Conservation (phyloP, 1,140 invertebrate genomes). For the Drosophila rufa region DNA sequence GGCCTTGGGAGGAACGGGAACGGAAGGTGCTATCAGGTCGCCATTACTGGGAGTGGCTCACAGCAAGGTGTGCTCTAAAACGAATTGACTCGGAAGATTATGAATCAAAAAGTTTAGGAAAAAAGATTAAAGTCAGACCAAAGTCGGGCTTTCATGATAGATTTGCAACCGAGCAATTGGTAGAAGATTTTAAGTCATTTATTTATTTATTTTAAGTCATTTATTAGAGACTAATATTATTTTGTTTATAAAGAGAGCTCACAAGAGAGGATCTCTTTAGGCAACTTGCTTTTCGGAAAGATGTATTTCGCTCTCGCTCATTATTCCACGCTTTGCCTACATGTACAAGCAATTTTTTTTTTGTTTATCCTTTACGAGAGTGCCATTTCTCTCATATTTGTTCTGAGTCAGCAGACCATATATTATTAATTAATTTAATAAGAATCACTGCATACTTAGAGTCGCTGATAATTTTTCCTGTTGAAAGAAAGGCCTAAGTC, state of each 20-base stretch:
- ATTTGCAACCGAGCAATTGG: background rate
- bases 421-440: background rate
- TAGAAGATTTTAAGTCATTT: background rate
- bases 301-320: too few relatives aligned
- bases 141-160: background rate
- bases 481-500: background rate
- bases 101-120: background rate
- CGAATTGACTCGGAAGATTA: background rate
- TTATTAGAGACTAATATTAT: background rate
- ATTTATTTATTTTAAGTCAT: too few relatives aligned
- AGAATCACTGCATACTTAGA: too few relatives aligned
- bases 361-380: background rate
- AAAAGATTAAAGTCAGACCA: background rate
- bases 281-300: too few relatives aligned
- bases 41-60: conserved; percentile 25
- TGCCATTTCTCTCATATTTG: background rate
- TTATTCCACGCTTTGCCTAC: too few relatives aligned
- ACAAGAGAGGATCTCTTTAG: too few relatives aligned
- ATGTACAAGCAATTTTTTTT: too few relatives aligned
- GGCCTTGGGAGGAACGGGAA: background rate
- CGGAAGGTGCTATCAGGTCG: conserved; percentile 13
- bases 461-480: background rate
- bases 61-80: background rate
- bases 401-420: background rate
- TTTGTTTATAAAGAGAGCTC: background rate